These are phyloP conservation scores for Mesorhabditis spiculigera DNA, from an alignment of 2,888 invertebrate species.

Conservation along the genomic window DNA sequence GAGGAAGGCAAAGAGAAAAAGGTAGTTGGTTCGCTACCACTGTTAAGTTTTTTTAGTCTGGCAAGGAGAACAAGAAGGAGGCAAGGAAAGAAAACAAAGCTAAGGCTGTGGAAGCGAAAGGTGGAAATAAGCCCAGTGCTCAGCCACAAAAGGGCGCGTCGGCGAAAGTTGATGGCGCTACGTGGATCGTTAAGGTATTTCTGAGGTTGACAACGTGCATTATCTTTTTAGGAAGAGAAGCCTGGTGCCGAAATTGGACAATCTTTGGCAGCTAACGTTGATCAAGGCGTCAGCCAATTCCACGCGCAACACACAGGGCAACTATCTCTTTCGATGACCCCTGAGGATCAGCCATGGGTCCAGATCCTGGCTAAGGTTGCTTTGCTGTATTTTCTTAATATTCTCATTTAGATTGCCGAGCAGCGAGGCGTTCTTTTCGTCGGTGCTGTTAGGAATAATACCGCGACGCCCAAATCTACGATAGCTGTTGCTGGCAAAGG, in stretches of 20 bases:
- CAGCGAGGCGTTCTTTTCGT: slow-evolving; percentile 25
- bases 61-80: slow-evolving; percentile 19
- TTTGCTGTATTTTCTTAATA: background rate
- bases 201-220: background rate
- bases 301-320: slow-evolving; percentile 13
- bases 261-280: slow-evolving; percentile 30
- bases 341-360: slow-evolving; percentile 25
- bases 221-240: slow-evolving; percentile 21
- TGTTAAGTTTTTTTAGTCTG: background rate
- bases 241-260: slow-evolving; percentile 28
- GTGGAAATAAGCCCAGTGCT: background rate
- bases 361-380: slow-evolving; percentile 18
- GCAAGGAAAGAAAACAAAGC: slow-evolving; percentile 28
- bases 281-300: slow-evolving; percentile 16
- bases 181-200: slow-evolving; percentile 10
- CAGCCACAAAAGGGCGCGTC: background rate
- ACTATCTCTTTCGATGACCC: slow-evolving; percentile 18
- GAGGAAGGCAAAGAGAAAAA: background rate
- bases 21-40: background rate
- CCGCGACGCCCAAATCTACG: slow-evolving; percentile 16
- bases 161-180: background rate
- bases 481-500: slow-evolving; percentile 21
- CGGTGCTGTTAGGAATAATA: slow-evolving; percentile 24
- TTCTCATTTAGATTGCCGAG: slow-evolving; percentile 12
- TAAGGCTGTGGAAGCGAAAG: slow-evolving; percentile 21